Conservation (phyloP, 2,888 invertebrate genomes). For the Cerastoderma edule region DNA sequence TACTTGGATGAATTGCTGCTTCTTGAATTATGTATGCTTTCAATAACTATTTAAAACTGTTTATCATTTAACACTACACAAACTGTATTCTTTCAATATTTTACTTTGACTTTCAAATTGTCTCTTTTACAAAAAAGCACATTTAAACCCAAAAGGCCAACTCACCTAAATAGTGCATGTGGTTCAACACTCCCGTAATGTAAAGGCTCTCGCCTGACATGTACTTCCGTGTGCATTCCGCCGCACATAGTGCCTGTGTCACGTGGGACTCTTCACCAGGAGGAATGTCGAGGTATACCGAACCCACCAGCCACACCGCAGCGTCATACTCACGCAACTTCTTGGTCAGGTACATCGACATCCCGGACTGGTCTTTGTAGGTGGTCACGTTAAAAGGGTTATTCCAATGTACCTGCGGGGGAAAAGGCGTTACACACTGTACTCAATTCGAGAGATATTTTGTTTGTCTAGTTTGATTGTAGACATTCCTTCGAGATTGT, state of each 20-base stretch:
- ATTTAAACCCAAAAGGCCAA: no score
- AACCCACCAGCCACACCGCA: slow-evolving; percentile 46
- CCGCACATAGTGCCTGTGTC: slow-evolving; percentile 1
- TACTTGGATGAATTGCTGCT: no score
- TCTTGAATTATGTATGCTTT: no score
- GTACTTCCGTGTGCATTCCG: slow-evolving; percentile 13
- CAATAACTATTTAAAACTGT: no score
- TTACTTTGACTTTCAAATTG: no score
- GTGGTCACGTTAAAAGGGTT: slow-evolving; percentile 29
- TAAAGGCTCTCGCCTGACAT: slow-evolving; percentile 11
- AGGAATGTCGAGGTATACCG: slow-evolving; percentile 54
- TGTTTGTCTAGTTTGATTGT: no score
- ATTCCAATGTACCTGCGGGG: slow-evolving; percentile 56
- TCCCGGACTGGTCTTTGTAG: slow-evolving; percentile 36
- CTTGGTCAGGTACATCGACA: slow-evolving; percentile 37
- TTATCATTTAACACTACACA: no score
- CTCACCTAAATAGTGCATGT: slow-evolving; percentile 32
- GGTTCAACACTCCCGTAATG: slow-evolving; percentile 11
- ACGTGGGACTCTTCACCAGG: slow-evolving; percentile 26
- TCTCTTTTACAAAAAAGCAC: no score
- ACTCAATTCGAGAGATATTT: no score
- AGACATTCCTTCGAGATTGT: no score
- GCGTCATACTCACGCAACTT: slow-evolving; percentile 37
- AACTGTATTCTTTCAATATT: no score
- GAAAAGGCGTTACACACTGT: no score